Base-by-base conservation (phyloP, 2,888 invertebrate genomes). In the Sipha maydis region DNA sequence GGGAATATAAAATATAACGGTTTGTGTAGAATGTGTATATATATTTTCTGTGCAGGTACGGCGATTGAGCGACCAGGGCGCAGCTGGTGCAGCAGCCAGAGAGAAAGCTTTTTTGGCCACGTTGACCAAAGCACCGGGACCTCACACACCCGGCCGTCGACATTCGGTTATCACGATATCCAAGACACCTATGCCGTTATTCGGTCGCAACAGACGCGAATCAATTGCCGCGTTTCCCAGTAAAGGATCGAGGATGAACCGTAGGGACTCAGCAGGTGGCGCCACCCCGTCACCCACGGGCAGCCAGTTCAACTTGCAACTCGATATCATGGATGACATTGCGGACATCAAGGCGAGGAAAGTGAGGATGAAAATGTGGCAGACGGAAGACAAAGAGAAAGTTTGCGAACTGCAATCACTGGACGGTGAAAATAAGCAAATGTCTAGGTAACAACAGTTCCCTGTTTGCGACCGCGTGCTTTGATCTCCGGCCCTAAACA, bases 311-410 rank as follows among this genome's bases (percentile, higher is more conserved):
- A 97, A 96, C 91, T 93, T 97, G 14, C 96, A 96, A 91, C 92
- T 97, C 90, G 97, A 97, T 91, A 96, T 97, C 90, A 96, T 97
- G 96, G 97, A 97, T 91, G 96, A 97, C 91, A 97, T 97, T 90
- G 95, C 96, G 25, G 92, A 93, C 90, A 92, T 93, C 75, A 93
- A 92, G 90, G 88, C 88, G 90, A 94, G 96, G 83, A 96, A 96
- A 91, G 93, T 92, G 73, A 90, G 91, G 89, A 95, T 97, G 94
- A 96, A 96, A 91, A 94, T 97, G 91, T 96, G 96, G 96, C 96
- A 95, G 90, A 96, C 96, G 2, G 95, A 96, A 89, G 96, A 94
- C 91, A 95, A 96, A 90, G 92, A 93, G 92, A 94, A 94, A 88
- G 95, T 97, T 21, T 96, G 96, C 91, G 97, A 97, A 92, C 95